Evolutionary conservation across 2,888 invertebrate genomes (phyloP), one percentile per base, ranked within the genome.

Genomic region (Apomyelois bistriatella): DNA sequence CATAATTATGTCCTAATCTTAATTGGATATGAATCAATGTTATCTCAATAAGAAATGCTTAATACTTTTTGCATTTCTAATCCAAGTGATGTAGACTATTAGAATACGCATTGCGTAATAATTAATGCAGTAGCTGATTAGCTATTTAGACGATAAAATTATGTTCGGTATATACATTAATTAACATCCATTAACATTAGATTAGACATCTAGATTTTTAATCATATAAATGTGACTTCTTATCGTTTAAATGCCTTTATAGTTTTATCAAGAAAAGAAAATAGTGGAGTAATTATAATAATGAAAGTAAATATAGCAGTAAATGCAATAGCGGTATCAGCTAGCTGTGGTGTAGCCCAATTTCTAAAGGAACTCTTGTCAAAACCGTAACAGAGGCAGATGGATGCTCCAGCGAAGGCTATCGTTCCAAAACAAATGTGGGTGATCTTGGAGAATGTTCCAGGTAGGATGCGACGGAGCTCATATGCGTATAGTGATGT

Each of bases 321-420:
- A 15, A 82, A 68, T 0, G 66, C 64, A 9, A 83, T 77, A 10
- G 74, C 50, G 0, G 75, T 63, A 3, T 64, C 52, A 1, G 77
- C 57, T 0, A 79, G 57, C 0, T 56, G 60, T 7, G 58, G 48
- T 0, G 65, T 55, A 0, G 74, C 68, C 82, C 80, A 84, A 32
- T 40, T 63, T 42, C 65, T 73, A 53, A 85, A 85, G 8, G 41
- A 52, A 12, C 3, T 17, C 53, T 79, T 83, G 37, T 80, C 71
- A 32, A 78, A 71, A 4, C 81, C 85, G 32, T 76, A 74, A 63
- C 79, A 79, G 17, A 85, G 74, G 22, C 59, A 57, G 41, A 79
- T 64, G 9, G 68, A 62, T 1, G 85, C 68, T 1, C 73, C 60
- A 7, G 60, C 57, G 46, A 81, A 84, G 15, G 74, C 76, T 0